Evolutionary conservation across 2,888 invertebrate genomes (phyloP), one percentile per base, ranked within the genome.

Genomic region (Cerastoderma edule): DNA sequence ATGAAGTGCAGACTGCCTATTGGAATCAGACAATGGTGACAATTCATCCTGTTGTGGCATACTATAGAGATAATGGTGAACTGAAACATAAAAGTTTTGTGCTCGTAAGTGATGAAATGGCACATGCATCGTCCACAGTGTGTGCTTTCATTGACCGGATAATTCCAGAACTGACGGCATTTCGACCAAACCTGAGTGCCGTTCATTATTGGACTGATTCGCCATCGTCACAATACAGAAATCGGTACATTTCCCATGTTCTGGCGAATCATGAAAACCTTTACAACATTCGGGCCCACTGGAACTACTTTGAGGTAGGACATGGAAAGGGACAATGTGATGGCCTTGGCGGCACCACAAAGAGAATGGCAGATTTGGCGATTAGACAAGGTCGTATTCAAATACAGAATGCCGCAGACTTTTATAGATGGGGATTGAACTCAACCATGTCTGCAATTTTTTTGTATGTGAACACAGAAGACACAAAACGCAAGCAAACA

Each of bases 221-320:
- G 32, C 78, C 75, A 13, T 57, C 78, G 39, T 70, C 69, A 33
- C 83, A 83, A 64, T 83, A 83, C 69, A 48, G 77, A 10, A 83
- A 83, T 60, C 60, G 63, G 30, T 64, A 53, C 57, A 83, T 83
- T 16, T 83, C 83, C 64, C 10, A 75, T 39, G 24, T 56, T 3
- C 24, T 75, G 5, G 22, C 60, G 16, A 57, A 60, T 22, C 69
- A 74, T 56, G 24, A 57, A 28, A 63, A 16, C 16, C 33, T 82
- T 5, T 68, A 69, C 64, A 60, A 67, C 19, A 13, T 66, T 27
- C 13, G 19, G 0, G 75, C 75, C 1, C 69, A 44, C n/a, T 86
- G 85, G 83, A 79, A 83, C 46, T 83, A 82, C 35, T 85, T 81
- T 54, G 79, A 83, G 60, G 48, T 53, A 4, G 78, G 82, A 3